A percentile compares a stretch with the other conserved stretches of the same genome.
Conservation (phyloP, 2,113 vertebrate genomes). For the Aleadryas rufinucha region DNA sequence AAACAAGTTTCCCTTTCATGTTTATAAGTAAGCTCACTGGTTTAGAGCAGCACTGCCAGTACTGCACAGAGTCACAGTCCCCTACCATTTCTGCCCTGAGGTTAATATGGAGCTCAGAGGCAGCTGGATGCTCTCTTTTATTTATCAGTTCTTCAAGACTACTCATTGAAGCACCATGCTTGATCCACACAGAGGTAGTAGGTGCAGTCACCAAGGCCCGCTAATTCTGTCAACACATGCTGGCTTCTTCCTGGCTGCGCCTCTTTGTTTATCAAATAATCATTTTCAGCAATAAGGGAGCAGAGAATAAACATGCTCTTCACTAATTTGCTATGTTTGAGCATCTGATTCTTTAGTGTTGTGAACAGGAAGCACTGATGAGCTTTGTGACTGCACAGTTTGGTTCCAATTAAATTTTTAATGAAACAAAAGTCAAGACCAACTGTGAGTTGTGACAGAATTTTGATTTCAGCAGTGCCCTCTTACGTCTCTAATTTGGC, state of each 20-base stretch:
- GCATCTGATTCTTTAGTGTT: slow-evolving; percentile 54
- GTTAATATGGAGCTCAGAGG: background rate
- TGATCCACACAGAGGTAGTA: background rate
- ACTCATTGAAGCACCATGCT: background rate
- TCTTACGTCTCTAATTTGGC: background rate
- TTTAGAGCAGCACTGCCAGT: background rate
- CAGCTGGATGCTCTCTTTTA: background rate
- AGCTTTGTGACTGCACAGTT: slow-evolving; percentile 57
- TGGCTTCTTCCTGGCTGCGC: background rate
- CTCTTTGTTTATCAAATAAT: slow-evolving; percentile 68
- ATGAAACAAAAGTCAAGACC: slow-evolving; percentile 53
- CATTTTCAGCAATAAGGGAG: slow-evolving; percentile 49
- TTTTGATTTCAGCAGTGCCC: slow-evolving; percentile 29
- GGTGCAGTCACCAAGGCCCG: slow-evolving; percentile 2
- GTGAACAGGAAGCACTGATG: slow-evolving; percentile 49
- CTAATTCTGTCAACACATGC: slow-evolving; percentile 23
- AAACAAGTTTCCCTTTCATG: background rate
- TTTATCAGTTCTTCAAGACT: background rate
- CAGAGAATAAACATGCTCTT: slow-evolving; percentile 55
- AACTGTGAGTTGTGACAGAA: slow-evolving; percentile 31
- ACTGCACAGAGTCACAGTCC: background rate
- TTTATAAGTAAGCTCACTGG: fast-evolving
- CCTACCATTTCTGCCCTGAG: background rate
- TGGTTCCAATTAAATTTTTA: slow-evolving; percentile 70
- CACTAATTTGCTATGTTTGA: slow-evolving; percentile 65